phyloP scores from a whole-genome alignment of 2,113 vertebrate species.

The Nibea coibor region DNA sequence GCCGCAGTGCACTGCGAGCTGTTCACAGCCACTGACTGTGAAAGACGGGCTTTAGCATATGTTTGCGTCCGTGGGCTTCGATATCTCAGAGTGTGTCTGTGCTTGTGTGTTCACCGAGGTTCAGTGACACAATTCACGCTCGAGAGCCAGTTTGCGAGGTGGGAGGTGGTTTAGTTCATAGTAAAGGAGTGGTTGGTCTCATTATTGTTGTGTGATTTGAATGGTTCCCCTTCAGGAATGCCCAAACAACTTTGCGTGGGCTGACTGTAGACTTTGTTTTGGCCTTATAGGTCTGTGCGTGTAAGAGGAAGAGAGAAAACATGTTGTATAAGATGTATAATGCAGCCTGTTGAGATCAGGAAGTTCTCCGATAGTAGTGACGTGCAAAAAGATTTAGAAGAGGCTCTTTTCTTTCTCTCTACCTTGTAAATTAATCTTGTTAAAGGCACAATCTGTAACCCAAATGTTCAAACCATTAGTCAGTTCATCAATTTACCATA shows the following conservation, averaged over 20 bases:
- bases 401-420: neutral
- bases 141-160: constrained; percentile 31
- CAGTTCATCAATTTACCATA: neutral
- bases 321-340: neutral
- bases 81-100: constrained; percentile 45
- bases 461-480: neutral
- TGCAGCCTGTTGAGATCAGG: constrained; percentile 7
- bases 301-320: neutral
- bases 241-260: constrained; percentile 36
- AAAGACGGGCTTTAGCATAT: constrained; percentile 57
- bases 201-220: constrained; percentile 29
- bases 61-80: constrained; percentile 58
- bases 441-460: neutral
- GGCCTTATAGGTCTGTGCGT: neutral
- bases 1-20: constrained; percentile 32
- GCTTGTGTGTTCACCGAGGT: constrained; percentile 52
- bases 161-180: constrained; percentile 51
- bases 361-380: constrained; percentile 3
- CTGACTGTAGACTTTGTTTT: constrained; percentile 2
- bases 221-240: constrained; percentile 58
- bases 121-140: constrained; percentile 60
- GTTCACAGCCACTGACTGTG: constrained; percentile 72
- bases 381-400: neutral
- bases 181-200: constrained; percentile 34
- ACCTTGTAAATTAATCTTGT: neutral